These are phyloP conservation scores for Nineta flava DNA, from an alignment of 2,888 invertebrate species.

Conservation along the genomic window DNA sequence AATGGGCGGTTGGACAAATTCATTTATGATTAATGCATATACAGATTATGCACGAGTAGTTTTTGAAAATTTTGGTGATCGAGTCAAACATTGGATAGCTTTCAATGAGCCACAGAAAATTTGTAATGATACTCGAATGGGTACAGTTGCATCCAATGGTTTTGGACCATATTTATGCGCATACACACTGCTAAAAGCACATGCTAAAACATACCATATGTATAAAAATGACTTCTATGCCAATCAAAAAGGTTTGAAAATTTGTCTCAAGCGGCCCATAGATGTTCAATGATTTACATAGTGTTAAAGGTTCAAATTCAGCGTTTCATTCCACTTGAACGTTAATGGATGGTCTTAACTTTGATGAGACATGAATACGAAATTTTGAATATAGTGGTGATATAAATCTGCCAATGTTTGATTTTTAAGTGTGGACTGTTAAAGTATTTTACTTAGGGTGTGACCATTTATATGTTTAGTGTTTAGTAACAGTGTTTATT, in stretches of 20 bases:
- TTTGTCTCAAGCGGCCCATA: no score
- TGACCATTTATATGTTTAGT: no score
- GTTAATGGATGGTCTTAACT: no score
- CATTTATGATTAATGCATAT: constrained; percentile 32
- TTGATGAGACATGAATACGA: no score
- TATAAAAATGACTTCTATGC: constrained; percentile 39
- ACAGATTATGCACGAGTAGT: constrained; percentile 34
- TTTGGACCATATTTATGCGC: constrained; percentile 46
- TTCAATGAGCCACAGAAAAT: constrained; percentile 13
- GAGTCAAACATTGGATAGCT: constrained; percentile 14
- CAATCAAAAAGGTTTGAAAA: constrained; percentile 20
- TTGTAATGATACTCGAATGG: constrained; percentile 23
- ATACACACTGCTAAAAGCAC: constrained; percentile 46
- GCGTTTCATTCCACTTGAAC: no score
- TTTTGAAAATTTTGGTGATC: constrained; percentile 12
- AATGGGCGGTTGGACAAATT: constrained; percentile 30
- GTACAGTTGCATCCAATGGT: constrained; percentile 37
- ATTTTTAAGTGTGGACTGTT: no score
- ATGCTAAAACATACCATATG: constrained; percentile 46
- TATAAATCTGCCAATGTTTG: no score
- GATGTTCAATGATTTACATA: no score
- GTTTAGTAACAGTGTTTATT: no score
- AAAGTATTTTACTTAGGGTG: no score
- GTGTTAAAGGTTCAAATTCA: no score
- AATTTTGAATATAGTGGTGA: no score